Percentiles rank a stretch among this genome's conserved stretches.
These are phyloP conservation scores for Turdus rufiventris DNA, from an alignment of 2,113 vertebrate genomes.

Conservation along the genomic window DNA sequence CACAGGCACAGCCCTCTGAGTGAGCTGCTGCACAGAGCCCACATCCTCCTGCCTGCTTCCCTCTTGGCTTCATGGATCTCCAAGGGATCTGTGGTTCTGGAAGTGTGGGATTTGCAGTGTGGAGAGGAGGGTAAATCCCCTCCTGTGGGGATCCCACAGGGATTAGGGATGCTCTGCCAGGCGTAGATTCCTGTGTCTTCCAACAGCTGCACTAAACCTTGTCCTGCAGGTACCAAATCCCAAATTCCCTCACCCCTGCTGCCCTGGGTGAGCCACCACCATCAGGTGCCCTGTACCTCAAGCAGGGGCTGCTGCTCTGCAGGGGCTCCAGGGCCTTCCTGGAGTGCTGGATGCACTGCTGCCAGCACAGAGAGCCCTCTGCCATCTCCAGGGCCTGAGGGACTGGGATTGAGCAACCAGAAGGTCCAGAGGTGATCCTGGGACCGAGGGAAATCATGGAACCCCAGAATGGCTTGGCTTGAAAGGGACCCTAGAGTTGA, in stretches of 20 bases:
- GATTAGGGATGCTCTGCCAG: not conserved
- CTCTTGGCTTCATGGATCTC: not conserved
- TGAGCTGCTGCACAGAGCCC: not conserved
- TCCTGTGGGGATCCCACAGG: not conserved
- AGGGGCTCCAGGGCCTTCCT: not conserved
- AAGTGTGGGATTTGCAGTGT: not conserved
- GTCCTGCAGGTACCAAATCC: not conserved
- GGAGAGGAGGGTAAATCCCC: not conserved
- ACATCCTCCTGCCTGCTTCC: not conserved
- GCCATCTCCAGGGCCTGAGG: not conserved
- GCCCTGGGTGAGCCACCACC: not conserved
- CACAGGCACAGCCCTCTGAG: not conserved
- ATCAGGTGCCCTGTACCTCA: no score
- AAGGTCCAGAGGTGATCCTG: not conserved
- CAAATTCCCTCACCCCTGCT: not conserved
- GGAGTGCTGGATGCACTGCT: not conserved
- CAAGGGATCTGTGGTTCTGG: fast-evolving
- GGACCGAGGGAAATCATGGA: not conserved
- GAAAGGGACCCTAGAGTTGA: not conserved
- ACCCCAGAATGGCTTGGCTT: no score
- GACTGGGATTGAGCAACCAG: not conserved
- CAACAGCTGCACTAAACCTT: not conserved
- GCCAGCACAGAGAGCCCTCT: not conserved
- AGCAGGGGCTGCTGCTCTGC: not conserved
- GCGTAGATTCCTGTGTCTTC: not conserved